Percentiles rank a stretch among this genome's conserved stretches.
Conservation (phyloP, 2,113 vertebrate genomes). For the Polyodon spathula region DNA sequence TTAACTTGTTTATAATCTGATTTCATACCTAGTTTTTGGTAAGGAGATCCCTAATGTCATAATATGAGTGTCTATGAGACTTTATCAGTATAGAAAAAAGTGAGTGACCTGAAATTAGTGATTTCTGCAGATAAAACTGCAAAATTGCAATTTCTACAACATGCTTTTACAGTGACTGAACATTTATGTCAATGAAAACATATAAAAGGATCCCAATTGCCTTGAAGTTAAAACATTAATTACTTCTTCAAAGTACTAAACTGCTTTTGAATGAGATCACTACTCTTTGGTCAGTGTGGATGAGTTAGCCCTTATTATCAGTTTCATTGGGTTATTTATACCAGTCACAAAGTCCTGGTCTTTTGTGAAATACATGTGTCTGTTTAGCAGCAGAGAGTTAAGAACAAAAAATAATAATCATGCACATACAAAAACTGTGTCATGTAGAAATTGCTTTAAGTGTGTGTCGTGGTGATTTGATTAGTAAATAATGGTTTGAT, state of each 20-base stretch:
- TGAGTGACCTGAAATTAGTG: too few species aligned
- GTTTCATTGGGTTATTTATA: constrained; percentile 37
- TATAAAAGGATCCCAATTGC: too few species aligned
- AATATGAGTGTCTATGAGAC: too few species aligned
- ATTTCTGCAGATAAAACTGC: too few species aligned
- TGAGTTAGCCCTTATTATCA: constrained; percentile 44
- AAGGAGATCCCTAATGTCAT: too few species aligned
- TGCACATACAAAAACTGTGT: constrained; percentile 43
- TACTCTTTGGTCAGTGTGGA: constrained; percentile 34
- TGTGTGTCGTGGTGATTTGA: constrained; percentile 49
- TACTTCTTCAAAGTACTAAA: constrained; percentile 45
- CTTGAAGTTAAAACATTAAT: background rate
- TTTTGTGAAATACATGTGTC: constrained; percentile 56
- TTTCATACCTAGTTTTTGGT: too few species aligned
- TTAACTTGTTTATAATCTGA: too few species aligned
- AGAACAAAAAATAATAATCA: constrained; percentile 32
- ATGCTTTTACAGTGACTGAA: too few species aligned
- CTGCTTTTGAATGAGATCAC: constrained; percentile 38
- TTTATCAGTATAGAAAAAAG: too few species aligned
- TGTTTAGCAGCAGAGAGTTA: constrained; percentile 48
- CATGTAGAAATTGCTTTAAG: constrained; percentile 59
- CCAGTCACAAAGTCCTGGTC: constrained; percentile 12
- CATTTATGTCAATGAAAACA: too few species aligned
- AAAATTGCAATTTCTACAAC: too few species aligned
- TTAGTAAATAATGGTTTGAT: constrained; percentile 76